Conservation (phyloP, 2,113 vertebrate species). For the Atlantisia rogersi region DNA sequence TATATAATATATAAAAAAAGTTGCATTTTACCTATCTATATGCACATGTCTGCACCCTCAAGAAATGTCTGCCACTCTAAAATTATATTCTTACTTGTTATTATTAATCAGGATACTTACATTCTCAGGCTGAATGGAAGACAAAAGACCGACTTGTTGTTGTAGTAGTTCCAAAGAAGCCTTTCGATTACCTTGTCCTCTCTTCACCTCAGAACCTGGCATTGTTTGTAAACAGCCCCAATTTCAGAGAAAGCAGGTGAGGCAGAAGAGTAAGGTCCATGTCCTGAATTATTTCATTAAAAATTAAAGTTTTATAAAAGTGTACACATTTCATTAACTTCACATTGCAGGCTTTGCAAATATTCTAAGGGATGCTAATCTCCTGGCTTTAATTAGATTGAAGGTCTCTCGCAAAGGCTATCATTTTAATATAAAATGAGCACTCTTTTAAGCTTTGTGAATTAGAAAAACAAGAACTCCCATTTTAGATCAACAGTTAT, state of each 20-base stretch:
- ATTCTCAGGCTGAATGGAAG: neutral
- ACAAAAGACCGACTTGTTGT: neutral
- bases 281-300: slow-evolving; percentile 76
- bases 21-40: neutral
- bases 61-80: neutral
- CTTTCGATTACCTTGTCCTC: neutral
- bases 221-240: slow-evolving; percentile 46
- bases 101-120: neutral
- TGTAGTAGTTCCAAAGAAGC: neutral
- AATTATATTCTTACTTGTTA: neutral
- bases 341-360: slow-evolving; percentile 76
- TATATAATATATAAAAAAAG: neutral
- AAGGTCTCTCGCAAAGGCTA: slow-evolving; percentile 79
- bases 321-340: slow-evolving; percentile 81
- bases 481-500: slow-evolving; percentile 67
- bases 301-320: slow-evolving; percentile 80
- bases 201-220: neutral
- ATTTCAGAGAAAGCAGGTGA: slow-evolving; percentile 22
- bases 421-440: slow-evolving; percentile 78
- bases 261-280: neutral
- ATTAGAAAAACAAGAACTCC: slow-evolving; percentile 73
- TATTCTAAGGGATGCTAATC: slow-evolving; percentile 78
- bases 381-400: slow-evolving; percentile 81
- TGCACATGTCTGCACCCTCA: neutral
- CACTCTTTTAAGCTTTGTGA: slow-evolving; percentile 67